phyloP scores from a whole-genome alignment of 2,113 vertebrate species.

The cat (Felis catus) region F.catus_Fca126_mat1.0 CM031419.1:178451501-178452000 shows the following conservation, averaged over 20 bases:
- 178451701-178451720: neutral
- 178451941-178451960: neutral
- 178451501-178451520: neutral
- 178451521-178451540: neutral
- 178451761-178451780: neutral
- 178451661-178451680: neutral
- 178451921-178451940: neutral
- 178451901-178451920: neutral
- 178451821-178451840: neutral
- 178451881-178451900: neutral
- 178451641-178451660: neutral
- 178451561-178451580: neutral
- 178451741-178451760: conserved; percentile 40
- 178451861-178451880: neutral
- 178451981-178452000: neutral
- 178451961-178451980: neutral
- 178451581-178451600: neutral
- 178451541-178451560: conserved; percentile 23
- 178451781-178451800: neutral
- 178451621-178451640: neutral
- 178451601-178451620: neutral
- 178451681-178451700: neutral
- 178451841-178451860: neutral
- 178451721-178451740: neutral
- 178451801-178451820: neutral